Percentiles rank a stretch among this genome's conserved stretches.
These are phyloP conservation scores for Pluvialis apricaria DNA, from an alignment of 2,113 vertebrate genomes.

Conservation along the genomic window DNA sequence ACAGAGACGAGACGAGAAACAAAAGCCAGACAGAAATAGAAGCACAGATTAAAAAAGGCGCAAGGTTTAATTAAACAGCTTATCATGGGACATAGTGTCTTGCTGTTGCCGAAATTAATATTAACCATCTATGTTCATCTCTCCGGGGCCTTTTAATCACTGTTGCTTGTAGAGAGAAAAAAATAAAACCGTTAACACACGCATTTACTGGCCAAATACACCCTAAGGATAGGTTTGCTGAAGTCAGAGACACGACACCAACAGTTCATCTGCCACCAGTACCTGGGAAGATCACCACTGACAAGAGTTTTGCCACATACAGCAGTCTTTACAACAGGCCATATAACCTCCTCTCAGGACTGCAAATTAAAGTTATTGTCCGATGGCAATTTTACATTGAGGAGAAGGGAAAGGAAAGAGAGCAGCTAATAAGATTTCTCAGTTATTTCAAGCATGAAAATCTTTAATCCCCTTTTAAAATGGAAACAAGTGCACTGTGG, in stretches of 20 bases:
- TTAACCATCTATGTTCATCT: not conserved
- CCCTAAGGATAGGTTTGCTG: not conserved
- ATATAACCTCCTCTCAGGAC: not conserved
- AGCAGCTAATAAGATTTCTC: not conserved
- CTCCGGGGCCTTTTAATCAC: not conserved
- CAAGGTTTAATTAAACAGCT: slow-evolving; percentile 47
- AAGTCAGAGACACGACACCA: not conserved
- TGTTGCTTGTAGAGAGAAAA: not conserved
- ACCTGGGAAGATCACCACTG: not conserved
- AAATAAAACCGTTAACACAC: not conserved
- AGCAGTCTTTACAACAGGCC: not conserved
- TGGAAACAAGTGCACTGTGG: not conserved
- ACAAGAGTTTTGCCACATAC: not conserved
- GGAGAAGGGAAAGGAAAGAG: not conserved
- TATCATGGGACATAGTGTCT: not conserved
- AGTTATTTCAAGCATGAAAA: slow-evolving; percentile 8
- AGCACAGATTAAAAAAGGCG: not conserved
- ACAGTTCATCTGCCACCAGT: not conserved
- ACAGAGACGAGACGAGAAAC: slow-evolving; percentile 9
- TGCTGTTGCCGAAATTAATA: slow-evolving; percentile 9
- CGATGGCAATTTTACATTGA: not conserved
- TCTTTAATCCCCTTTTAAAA: not conserved
- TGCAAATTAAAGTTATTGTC: not conserved
- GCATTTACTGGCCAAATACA: not conserved
- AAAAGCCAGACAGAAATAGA: slow-evolving; percentile 46